These are phyloP conservation scores for Paramisgurnus dabryanus DNA, from an alignment of 2,113 vertebrate genomes.

Conservation along the genomic window DNA sequence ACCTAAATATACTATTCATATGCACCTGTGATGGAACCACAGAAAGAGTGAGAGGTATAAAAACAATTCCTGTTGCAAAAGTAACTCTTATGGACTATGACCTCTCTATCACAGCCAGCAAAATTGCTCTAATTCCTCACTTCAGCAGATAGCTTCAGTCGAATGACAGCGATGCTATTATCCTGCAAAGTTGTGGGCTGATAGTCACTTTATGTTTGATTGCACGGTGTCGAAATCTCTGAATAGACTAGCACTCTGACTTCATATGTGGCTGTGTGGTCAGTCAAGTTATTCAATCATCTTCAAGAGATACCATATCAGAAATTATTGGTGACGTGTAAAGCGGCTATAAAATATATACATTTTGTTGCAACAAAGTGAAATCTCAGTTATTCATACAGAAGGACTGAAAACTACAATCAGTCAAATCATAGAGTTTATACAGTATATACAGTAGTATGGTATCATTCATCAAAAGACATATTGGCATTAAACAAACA, in stretches of 20 bases:
- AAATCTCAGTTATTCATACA: not conserved
- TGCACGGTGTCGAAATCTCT: slow-evolving; percentile 15
- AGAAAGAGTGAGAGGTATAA: slow-evolving; percentile 1
- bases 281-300: slow-evolving; percentile 18
- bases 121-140: slow-evolving; percentile 50
- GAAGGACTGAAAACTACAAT: not conserved
- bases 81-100: slow-evolving; percentile 37
- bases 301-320: not conserved
- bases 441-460: not conserved
- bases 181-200: slow-evolving; percentile 29
- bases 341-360: not conserved
- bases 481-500: slow-evolving; percentile 9
- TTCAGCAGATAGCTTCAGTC: slow-evolving; percentile 43
- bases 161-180: slow-evolving; percentile 21
- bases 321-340: not conserved
- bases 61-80: slow-evolving; percentile 1
- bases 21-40: not conserved
- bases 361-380: not conserved
- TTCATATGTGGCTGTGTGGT: not conserved
- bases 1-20: not conserved
- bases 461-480: slow-evolving; percentile 30
- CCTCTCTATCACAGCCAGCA: slow-evolving; percentile 35
- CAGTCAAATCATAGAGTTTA: not conserved
- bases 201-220: slow-evolving; percentile 32
- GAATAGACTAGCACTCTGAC: slow-evolving; percentile 15